Evolutionary conservation across 2,888 invertebrate genomes (phyloP).

Genomic region (Panzeria rudis): DNA sequence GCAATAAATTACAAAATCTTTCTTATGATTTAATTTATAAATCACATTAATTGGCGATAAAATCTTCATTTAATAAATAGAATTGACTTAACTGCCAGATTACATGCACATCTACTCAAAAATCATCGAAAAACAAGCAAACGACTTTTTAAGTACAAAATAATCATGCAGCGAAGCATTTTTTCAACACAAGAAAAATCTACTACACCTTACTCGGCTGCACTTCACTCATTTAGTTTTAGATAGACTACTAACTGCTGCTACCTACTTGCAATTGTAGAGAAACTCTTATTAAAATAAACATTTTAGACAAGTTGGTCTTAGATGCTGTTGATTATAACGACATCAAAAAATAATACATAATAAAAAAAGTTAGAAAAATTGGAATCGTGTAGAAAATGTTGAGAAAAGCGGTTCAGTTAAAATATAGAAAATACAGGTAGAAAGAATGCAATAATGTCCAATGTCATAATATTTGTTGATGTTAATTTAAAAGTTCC

Average conservation of each 20-base stretch:
- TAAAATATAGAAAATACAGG: not conserved
- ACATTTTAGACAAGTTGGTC: conserved; percentile 13
- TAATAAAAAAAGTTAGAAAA: not conserved
- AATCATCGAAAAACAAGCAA: conserved; percentile 22
- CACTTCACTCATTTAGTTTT: conserved; percentile 17
- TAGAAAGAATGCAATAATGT: no score
- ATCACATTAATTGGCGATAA: conserved; percentile 60
- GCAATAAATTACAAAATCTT: conserved; percentile 41
- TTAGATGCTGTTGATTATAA: conserved; percentile 36
- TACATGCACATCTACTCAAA: conserved; percentile 50
- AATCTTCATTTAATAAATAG: conserved; percentile 55
- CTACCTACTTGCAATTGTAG: conserved; percentile 2
- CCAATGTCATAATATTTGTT: no score
- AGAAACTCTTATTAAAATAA: conserved; percentile 26
- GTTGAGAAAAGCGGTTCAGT: conserved; percentile 18
- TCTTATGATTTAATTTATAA: conserved; percentile 56
- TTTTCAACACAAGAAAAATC: conserved; percentile 45
- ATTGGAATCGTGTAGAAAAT: not conserved
- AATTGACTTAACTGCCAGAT: conserved; percentile 53
- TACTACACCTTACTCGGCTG: conserved; percentile 32
- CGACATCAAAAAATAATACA: not conserved
- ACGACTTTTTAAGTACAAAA: not conserved
- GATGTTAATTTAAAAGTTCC: no score
- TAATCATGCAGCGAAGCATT: conserved; percentile 34
- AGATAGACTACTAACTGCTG: conserved; percentile 2